Evolutionary conservation across 2,888 invertebrate genomes (phyloP).

Genomic region (Ennomos fuscantarius): DNA sequence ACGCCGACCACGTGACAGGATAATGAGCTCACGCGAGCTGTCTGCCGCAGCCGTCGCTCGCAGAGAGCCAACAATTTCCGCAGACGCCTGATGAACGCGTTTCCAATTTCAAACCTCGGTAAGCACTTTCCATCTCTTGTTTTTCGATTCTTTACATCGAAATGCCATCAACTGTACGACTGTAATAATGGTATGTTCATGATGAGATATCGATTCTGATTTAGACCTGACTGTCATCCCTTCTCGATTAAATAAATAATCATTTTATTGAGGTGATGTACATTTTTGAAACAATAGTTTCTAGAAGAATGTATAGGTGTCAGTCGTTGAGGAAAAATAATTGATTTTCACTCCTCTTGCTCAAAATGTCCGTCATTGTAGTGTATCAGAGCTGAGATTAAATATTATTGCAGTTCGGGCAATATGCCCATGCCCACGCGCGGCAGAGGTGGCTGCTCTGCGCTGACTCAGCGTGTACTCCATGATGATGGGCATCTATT

Average conservation of each 20-base stretch:
- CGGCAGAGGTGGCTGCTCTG: no score
- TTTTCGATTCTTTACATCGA: slow-evolving; percentile 50
- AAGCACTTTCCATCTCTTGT: slow-evolving; percentile 71
- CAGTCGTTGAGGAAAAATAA: no score
- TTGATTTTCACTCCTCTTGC: no score
- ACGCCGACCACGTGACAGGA: slow-evolving; percentile 38
- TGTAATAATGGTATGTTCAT: slow-evolving; percentile 36
- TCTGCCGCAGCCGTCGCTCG: slow-evolving; percentile 49
- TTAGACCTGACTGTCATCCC: background rate
- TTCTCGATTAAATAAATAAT: background rate
- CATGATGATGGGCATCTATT: no score
- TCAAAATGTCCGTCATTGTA: no score
- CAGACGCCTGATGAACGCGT: slow-evolving; percentile 70
- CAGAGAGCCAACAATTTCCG: slow-evolving; percentile 76
- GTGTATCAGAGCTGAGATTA: no score
- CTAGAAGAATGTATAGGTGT: no score
- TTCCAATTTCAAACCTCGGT: slow-evolving; percentile 81
- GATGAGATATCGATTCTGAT: slow-evolving; percentile 19
- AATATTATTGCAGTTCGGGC: no score
- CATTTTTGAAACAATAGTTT: no score
- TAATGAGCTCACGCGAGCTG: slow-evolving; percentile 62
- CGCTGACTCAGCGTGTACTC: no score
- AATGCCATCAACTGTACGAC: slow-evolving; percentile 28
- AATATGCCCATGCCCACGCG: no score
- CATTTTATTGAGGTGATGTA: background rate